A percentile compares a stretch with the other conserved stretches of the same genome.
Conservation (phyloP, 2,113 vertebrate genomes). For the Azemiops feae region DNA sequence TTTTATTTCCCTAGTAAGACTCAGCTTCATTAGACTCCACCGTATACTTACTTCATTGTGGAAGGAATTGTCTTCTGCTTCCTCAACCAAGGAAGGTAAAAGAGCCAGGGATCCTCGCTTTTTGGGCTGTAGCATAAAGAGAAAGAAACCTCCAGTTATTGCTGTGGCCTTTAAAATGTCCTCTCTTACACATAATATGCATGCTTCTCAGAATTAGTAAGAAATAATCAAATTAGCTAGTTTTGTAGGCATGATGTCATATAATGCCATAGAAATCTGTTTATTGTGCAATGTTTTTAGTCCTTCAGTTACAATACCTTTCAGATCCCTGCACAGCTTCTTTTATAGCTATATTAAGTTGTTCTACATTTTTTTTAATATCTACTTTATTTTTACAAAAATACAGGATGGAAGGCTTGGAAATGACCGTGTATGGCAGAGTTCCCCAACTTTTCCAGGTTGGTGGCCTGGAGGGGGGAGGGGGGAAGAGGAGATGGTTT, state of each 20-base stretch:
- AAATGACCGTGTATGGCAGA: neutral
- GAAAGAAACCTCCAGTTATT: neutral
- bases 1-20: neutral
- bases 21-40: neutral
- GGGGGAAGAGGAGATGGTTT: too few species aligned
- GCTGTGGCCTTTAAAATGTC: slow-evolving; percentile 4
- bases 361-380: neutral
- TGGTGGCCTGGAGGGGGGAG: too few species aligned
- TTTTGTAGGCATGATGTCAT: neutral
- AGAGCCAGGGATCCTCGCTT: slow-evolving; percentile 61
- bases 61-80: slow-evolving; percentile 67
- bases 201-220: slow-evolving; percentile 16
- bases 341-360: neutral
- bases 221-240: neutral
- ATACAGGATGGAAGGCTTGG: neutral
- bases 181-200: slow-evolving; percentile 9
- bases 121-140: slow-evolving; percentile 59
- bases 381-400: neutral
- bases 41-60: slow-evolving; percentile 64
- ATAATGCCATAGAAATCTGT: neutral
- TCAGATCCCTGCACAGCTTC: neutral
- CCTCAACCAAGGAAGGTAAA: slow-evolving; percentile 72
- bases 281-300: neutral
- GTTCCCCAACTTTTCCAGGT: too few species aligned
- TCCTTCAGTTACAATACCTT: neutral